Evolutionary conservation across 2,888 invertebrate species (phyloP), one percentile per base, ranked within the genome.

Genomic region (Deroplatys truncata): DNA sequence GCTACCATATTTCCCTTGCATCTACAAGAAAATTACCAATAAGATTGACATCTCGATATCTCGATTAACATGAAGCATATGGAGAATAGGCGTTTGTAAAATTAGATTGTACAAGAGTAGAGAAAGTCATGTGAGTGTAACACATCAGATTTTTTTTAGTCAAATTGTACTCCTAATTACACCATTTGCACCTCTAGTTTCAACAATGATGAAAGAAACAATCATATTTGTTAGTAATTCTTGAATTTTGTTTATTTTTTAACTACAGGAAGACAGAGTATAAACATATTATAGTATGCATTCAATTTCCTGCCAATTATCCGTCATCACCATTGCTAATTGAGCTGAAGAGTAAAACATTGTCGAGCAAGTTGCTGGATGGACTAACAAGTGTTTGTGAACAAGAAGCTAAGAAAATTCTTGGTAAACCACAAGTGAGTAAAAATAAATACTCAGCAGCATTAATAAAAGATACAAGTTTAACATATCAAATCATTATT

Each of bases 311-410:
- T 0, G 92, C 93, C 83, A 93, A 94, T 85, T 97, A 97, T 93
- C 97, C 97, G 2, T 92, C 93, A 16, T 92, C 93, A 2, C 93
- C 95, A 0, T 92, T 97, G 29, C 93, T 97, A 43, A 93, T 96
- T 25, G 96, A 97, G 93, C 93, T 97, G 13, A 97, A 96, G 92
- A 96, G 96, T 92, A 96, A 96, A 93, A 95, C 95, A 2, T 93
- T 97, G 31, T 95, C 96, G 0, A 94, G 95, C 0, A 96, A 95
- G 92, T 93, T 97, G 89, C 93, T 96, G 15, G 94, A 95, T 89
- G 95, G 95, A 89, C 92, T 97, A 84, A 95, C 95, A 1, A 94
- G 94, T 92, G 93, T 96, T 91, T 95, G 96, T 93, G 95, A 96
- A 92, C 94, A 94, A 92, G 95, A 96, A 93, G 93, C 94, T 88